These are phyloP conservation scores for Pomacea canaliculata DNA, from an alignment of 2,888 invertebrate species.

Conservation along the genomic window DNA sequence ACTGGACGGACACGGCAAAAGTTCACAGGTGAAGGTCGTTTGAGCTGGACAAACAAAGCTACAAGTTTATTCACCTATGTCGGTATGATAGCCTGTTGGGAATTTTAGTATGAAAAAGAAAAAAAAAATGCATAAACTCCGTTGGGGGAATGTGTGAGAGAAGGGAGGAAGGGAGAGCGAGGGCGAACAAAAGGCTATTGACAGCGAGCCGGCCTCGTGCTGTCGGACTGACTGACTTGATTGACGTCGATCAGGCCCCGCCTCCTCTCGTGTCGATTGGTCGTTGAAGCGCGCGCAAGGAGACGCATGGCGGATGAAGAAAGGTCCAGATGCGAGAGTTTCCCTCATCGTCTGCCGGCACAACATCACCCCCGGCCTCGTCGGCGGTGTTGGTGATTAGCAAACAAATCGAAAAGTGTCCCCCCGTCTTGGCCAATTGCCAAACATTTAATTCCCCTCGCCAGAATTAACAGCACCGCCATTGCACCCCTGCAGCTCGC, in stretches of 20 bases:
- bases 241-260: conserved; percentile 1
- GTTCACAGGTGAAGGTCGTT: too few species aligned
- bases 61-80: too few species aligned
- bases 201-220: neutral
- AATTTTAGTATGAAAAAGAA: too few species aligned
- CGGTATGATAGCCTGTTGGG: too few species aligned
- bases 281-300: conserved; percentile 1
- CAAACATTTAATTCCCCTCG: too few species aligned
- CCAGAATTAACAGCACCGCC: too few species aligned
- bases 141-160: too few species aligned
- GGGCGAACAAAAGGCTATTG: neutral
- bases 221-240: neutral
- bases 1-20: too few species aligned
- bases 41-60: too few species aligned
- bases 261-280: conserved; percentile 17
- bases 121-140: too few species aligned
- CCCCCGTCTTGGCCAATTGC: conserved; percentile 6
- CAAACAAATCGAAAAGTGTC: conserved; percentile 21
- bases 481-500: too few species aligned
- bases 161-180: neutral
- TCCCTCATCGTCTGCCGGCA: neutral
- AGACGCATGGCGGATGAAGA: neutral
- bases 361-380: neutral
- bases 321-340: neutral
- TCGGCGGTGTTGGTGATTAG: conserved; percentile 12